These are phyloP conservation scores for Leucoraja erinaceus DNA, from an alignment of 2,113 vertebrate species.

Conservation along the genomic window DNA sequence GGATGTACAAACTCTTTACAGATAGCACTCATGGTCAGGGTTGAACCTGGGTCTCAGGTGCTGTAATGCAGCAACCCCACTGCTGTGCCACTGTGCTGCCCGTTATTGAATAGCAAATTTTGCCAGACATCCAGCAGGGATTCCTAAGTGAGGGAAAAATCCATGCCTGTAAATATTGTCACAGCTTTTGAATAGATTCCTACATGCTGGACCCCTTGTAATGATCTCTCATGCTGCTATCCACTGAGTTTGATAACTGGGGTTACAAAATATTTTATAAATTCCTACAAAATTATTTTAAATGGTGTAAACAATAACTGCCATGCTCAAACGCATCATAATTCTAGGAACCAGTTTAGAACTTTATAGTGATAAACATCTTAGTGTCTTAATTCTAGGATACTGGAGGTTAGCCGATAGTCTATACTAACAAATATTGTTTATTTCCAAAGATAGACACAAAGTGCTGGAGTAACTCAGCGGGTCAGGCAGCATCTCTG, in stretches of 20 bases:
- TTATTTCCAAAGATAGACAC: too few relatives aligned
- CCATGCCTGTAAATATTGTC: neutral
- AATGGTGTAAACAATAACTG: neutral
- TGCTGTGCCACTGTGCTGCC: too few relatives aligned
- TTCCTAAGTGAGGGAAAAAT: neutral
- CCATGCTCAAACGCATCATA: neutral
- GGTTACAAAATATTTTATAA: neutral
- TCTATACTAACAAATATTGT: too few relatives aligned
- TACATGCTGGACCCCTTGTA: neutral
- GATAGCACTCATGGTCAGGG: too few relatives aligned
- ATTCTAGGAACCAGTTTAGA: neutral
- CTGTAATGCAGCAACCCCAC: too few relatives aligned
- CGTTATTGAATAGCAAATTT: neutral
- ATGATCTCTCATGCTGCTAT: neutral
- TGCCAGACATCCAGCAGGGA: neutral
- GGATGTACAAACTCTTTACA: too few relatives aligned
- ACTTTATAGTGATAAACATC: neutral
- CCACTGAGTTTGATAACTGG: neutral
- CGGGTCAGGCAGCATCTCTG: too few relatives aligned
- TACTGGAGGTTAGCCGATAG: too few relatives aligned
- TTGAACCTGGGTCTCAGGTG: too few relatives aligned
- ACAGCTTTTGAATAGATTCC: neutral
- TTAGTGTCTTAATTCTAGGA: too few relatives aligned
- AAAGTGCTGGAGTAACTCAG: too few relatives aligned
- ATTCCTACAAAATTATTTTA: neutral